phyloP scores from a whole-genome alignment of 2,113 vertebrate genomes.

The Peromyscus maniculatus region DNA sequence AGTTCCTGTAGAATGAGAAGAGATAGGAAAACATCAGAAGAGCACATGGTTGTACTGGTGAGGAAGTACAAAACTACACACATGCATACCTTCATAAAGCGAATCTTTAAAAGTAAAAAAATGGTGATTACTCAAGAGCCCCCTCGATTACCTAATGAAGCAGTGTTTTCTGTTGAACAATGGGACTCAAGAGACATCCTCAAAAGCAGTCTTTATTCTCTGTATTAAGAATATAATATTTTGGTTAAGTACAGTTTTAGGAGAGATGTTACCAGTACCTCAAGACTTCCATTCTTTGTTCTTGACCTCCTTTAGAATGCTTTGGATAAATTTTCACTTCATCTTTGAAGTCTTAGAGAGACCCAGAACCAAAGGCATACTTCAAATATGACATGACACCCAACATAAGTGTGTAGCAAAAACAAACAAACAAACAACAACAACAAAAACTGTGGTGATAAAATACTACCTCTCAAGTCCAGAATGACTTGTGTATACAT shows the following conservation, averaged over 20 bases:
- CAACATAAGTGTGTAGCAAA: neutral
- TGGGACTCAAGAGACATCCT: neutral
- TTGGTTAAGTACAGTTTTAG: neutral
- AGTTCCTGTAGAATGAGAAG: neutral
- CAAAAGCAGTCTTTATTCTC: neutral
- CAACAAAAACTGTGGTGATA: neutral
- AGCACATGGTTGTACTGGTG: neutral
- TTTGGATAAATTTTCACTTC: neutral
- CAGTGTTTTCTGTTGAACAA: conserved; percentile 13
- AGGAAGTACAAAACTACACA: accelerated
- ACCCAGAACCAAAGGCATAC: neutral
- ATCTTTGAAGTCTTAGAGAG: neutral
- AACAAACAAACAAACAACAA: neutral
- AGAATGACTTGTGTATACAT: neutral
- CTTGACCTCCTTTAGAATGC: neutral
- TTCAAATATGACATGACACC: neutral
- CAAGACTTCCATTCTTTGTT: neutral
- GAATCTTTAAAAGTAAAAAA: neutral
- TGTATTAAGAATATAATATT: neutral
- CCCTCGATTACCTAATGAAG: neutral
- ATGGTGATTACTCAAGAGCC: neutral
- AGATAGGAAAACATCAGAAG: neutral
- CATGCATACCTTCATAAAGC: neutral
- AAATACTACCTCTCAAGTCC: neutral
- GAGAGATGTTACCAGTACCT: neutral